Conservation (phyloP, 2,797 vertebrate species). For the Apogon talboti region DNA sequence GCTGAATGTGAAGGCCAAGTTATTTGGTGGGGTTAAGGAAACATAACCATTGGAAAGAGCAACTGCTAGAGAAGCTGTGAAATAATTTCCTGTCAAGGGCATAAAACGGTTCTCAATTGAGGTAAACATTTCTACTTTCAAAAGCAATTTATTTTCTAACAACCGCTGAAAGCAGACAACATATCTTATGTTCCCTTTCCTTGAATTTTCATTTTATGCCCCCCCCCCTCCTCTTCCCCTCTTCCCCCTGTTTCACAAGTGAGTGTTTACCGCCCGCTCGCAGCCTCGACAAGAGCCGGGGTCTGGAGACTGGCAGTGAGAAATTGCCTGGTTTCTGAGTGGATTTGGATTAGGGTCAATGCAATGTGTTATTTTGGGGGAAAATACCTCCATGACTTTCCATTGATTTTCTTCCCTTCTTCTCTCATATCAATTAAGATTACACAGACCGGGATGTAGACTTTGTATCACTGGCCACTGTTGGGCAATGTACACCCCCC, state of each 20-base stretch:
- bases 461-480: neutral
- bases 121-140: slow-evolving; percentile 84
- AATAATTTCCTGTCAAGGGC: slow-evolving; percentile 82
- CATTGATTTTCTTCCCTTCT: slow-evolving; percentile 45
- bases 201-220: slow-evolving; percentile 78
- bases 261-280: slow-evolving; percentile 67
- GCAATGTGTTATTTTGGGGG: slow-evolving; percentile 66
- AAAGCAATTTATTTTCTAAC: slow-evolving; percentile 85
- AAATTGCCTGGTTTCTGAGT: slow-evolving; percentile 72
- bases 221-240: slow-evolving; percentile 12
- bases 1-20: slow-evolving; percentile 76
- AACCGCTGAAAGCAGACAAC: slow-evolving; percentile 82
- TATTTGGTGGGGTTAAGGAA: slow-evolving; percentile 83
- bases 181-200: slow-evolving; percentile 81
- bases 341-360: slow-evolving; percentile 79
- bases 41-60: slow-evolving; percentile 79
- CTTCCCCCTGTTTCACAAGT: slow-evolving; percentile 53
- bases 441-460: slow-evolving; percentile 3
- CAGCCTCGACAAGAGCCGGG: slow-evolving; percentile 44
- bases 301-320: slow-evolving; percentile 70
- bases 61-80: slow-evolving; percentile 76
- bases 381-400: slow-evolving; percentile 57
- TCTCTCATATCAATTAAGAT: slow-evolving; percentile 63
- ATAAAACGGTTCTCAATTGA: slow-evolving; percentile 81
- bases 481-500: neutral